Conservation (phyloP, 2,888 invertebrate species). For the Digitonthophagus gazella region DNA sequence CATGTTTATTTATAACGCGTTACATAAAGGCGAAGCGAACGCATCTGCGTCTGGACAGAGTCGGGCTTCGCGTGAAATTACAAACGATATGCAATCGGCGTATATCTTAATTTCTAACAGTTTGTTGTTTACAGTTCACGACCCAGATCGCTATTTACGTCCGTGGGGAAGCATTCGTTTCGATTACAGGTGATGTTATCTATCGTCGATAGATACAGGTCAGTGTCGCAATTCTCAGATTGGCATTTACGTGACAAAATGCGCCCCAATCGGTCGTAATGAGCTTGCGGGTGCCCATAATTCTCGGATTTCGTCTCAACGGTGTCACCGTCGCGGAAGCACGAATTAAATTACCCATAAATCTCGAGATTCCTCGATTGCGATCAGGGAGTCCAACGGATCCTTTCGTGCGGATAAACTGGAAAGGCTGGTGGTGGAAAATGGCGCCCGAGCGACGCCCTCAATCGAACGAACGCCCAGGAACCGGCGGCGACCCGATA, state of each 20-base stretch:
- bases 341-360: constrained; percentile 13
- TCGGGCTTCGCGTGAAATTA: background rate
- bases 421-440: constrained; percentile 1
- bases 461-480: background rate
- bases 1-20: background rate
- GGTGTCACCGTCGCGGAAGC: constrained; percentile 5
- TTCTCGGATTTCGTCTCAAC: too few species aligned
- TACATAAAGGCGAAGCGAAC: background rate
- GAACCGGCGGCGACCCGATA: background rate
- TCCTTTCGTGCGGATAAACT: constrained; percentile 12
- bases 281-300: too few species aligned
- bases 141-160: background rate
- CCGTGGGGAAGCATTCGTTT: constrained; percentile 21
- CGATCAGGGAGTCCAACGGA: constrained; percentile 3
- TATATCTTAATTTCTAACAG: background rate
- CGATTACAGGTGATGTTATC: constrained; percentile 33
- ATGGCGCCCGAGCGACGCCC: constrained; percentile 3
- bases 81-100: background rate
- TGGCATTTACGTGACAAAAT: background rate
- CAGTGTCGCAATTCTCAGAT: constrained; percentile 7
- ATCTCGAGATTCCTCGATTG: constrained; percentile 2
- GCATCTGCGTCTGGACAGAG: background rate
- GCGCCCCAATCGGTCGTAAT: constrained; percentile 2
- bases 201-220: constrained; percentile 31
- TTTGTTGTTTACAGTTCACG: background rate